phyloP scores from a whole-genome alignment of 2,888 invertebrate species.

The Trissolcus japonicus region DNA sequence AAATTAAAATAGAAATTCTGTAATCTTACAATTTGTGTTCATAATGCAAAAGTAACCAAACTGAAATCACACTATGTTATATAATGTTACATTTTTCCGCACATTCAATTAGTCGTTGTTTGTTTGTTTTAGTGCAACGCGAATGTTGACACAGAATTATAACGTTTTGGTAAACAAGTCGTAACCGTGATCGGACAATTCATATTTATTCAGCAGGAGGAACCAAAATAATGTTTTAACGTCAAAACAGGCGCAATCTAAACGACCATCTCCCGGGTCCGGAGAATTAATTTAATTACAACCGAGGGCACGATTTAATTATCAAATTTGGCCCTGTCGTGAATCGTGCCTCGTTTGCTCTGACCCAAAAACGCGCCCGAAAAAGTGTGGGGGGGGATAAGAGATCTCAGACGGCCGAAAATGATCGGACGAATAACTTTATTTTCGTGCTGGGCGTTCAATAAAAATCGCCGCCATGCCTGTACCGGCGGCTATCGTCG shows the following conservation, averaged over 20 bases:
- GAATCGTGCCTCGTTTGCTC: not conserved
- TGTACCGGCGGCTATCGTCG: conserved; percentile 13
- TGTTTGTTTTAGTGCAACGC: too few relatives aligned
- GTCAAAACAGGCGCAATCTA: not conserved
- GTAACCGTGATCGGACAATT: not conserved
- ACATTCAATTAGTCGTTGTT: too few relatives aligned
- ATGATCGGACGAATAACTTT: conserved; percentile 14
- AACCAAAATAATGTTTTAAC: not conserved
- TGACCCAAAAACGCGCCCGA: conserved; percentile 6
- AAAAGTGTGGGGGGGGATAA: not conserved
- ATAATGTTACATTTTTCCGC: too few relatives aligned
- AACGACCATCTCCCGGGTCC: too few relatives aligned
- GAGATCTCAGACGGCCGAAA: not conserved
- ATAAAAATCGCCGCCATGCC: conserved; percentile 32
- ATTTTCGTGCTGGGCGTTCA: conserved; percentile 19
- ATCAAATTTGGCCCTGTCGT: not conserved
- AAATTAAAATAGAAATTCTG: too few relatives aligned
- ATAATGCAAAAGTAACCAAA: too few relatives aligned
- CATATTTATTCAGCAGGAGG: not conserved
- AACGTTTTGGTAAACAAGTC: too few relatives aligned
- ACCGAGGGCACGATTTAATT: conserved; percentile 4
- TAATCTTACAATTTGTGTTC: too few relatives aligned
- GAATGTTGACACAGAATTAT: too few relatives aligned
- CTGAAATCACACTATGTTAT: too few relatives aligned
- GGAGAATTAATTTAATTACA: too few relatives aligned